Conservation (phyloP, 2,888 invertebrate genomes). For the Tanypteryx hageni region DNA sequence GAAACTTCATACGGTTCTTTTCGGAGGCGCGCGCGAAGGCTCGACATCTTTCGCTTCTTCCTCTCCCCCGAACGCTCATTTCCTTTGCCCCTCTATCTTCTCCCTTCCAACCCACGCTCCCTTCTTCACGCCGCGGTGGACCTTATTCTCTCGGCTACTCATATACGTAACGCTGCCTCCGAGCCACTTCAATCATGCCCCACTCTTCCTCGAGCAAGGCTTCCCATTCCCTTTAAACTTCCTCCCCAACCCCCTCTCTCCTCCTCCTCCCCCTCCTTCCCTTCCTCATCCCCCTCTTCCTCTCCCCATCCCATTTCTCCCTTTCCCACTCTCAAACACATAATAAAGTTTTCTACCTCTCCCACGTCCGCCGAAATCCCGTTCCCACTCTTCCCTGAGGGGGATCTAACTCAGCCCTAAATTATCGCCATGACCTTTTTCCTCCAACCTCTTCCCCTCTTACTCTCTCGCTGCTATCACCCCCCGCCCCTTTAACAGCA, state of each 20-base stretch:
- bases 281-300: background rate
- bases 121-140: background rate
- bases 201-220: no score
- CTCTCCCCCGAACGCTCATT: no score
- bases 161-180: background rate
- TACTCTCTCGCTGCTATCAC: background rate
- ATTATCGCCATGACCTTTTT: conserved; percentile 50
- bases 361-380: background rate
- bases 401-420: conserved; percentile 51
- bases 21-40: no score
- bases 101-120: no score
- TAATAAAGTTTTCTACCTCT: conserved; percentile 45
- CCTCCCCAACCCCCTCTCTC: no score
- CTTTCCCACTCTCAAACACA: background rate
- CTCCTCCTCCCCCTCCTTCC: background rate
- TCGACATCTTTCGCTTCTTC: no score
- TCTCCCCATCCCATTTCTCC: background rate
- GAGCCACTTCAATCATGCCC: background rate
- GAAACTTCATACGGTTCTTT: no score
- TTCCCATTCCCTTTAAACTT: no score
- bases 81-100: no score
- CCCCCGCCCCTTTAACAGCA: background rate
- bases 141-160: background rate
- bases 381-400: conserved; percentile 26
- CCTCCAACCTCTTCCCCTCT: background rate